Base-by-base conservation (phyloP, 2,888 invertebrate species). In the Nematopogon swammerdamellus region DNA sequence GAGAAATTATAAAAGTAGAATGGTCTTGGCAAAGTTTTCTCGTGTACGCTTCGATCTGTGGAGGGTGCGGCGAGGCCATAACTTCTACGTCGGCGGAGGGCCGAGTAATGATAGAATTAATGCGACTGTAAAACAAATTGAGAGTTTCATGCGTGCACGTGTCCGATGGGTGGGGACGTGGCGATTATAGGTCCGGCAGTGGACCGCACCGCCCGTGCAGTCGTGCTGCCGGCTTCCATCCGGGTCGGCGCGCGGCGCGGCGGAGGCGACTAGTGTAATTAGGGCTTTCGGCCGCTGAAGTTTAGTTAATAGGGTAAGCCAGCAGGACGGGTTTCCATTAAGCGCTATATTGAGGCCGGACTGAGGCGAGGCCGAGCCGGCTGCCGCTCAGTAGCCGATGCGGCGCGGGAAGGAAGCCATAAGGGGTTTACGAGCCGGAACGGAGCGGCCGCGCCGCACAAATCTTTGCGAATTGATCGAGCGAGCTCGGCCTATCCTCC, bases 381-480 rank as follows among this genome's bases (percentile, higher is more conserved):
- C 29, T 18, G n/a, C n/a, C n/a, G 8, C 20, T 29, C 18, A 2
- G 19, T 19, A 19, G 17, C 18, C 10, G 20, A 5, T 4, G 29
- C 36, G 29, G 19, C 49, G 17, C 29, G 44, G 25, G 29, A 48
- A 44, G 19, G 45, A 50, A 46, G 49, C 44, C 52, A 48, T 49
- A 47, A 47, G 49, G 51, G 49, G 48, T 50, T 53, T 53, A 54
- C 52, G 53, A 49, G 19, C 54, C 52, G 52, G 51, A 50, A 52
- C 53, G 51, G 51, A 52, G 51, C 49, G 46, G 53, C 49, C 48
- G 17, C n/a, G 46, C 44, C 36, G 45, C 49, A 50, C 54, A 51
- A 50, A 53, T 53, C 54, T 52, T 51, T 52, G 50, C 47, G 52
- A 52, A 54, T 54, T 54, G 54, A 54, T 54, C 51, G 50, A 52